These are phyloP conservation scores for Leptopilina clavipes DNA, from an alignment of 1,140 invertebrate species.

Conservation along the genomic window DNA sequence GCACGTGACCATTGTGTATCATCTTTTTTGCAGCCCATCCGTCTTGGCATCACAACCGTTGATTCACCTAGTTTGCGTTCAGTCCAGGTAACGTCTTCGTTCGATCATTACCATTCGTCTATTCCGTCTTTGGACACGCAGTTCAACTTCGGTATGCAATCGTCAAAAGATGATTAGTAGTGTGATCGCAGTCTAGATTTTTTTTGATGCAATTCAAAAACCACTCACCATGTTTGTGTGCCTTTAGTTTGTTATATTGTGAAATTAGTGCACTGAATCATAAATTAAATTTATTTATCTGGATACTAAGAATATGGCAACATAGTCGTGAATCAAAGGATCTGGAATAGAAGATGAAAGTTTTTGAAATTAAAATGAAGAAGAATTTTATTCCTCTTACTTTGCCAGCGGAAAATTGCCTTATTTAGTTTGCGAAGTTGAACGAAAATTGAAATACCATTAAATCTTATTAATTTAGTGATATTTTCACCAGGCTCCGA, in stretches of 20 bases:
- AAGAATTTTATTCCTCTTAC: neutral
- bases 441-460: neutral
- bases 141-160: constrained; percentile 33
- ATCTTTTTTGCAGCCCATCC: constrained; percentile 69
- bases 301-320: neutral
- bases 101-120: constrained; percentile 52
- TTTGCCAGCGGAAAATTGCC: neutral
- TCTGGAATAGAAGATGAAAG: too few species aligned
- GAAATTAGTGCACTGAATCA: neutral
- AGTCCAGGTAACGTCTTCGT: constrained; percentile 71
- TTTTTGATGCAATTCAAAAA: neutral
- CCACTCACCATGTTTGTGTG: neutral
- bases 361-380: too few species aligned
- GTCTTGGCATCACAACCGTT: constrained; percentile 70
- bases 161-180: constrained; percentile 13
- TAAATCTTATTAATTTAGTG: constrained; percentile 30
- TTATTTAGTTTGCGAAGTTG: neutral
- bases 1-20: constrained; percentile 71
- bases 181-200: constrained; percentile 42
- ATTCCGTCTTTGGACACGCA: constrained; percentile 33
- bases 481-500: constrained; percentile 59
- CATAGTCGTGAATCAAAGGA: neutral
- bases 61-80: constrained; percentile 68
- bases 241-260: neutral
- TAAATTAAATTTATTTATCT: neutral